Evolutionary conservation across 2,113 vertebrate genomes (phyloP).

Genomic region (Taxidea taxus): DNA sequence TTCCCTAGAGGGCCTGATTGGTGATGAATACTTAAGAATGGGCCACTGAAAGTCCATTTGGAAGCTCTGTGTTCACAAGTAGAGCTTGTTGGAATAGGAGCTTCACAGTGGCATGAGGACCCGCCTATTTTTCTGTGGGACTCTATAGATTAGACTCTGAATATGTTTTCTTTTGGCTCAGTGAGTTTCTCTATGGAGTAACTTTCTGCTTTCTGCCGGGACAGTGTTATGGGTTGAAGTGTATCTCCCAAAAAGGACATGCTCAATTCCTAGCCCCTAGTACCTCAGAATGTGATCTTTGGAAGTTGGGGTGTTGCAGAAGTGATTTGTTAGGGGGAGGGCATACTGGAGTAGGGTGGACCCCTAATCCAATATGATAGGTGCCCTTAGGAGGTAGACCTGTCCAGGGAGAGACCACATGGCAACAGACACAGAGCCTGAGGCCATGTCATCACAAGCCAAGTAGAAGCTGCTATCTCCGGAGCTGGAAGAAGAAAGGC

Average conservation of each 20-base stretch:
- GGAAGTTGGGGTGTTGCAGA: neutral
- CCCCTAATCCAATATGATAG: accelerated
- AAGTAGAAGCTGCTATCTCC: accelerated
- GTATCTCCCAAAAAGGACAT: neutral
- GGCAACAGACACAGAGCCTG: neutral
- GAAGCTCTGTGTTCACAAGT: neutral
- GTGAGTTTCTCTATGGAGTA: neutral
- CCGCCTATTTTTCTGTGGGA: neutral
- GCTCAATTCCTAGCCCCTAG: neutral
- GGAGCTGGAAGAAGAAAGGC: too few species aligned
- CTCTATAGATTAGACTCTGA: too few species aligned
- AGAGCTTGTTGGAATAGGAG: neutral
- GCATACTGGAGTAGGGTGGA: accelerated
- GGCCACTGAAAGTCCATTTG: too few species aligned
- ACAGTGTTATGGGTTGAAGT: neutral
- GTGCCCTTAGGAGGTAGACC: neutral
- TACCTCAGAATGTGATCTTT: neutral
- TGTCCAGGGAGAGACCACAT: accelerated
- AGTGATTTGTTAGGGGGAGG: too few species aligned
- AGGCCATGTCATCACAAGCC: accelerated
- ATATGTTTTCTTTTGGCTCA: neutral
- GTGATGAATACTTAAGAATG: neutral
- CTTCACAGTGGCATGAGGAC: neutral
- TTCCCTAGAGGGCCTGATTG: neutral
- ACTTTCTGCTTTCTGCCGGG: neutral